Evolutionary conservation across 2,888 invertebrate species (phyloP).

Genomic region (Nemurella pictetii): DNA sequence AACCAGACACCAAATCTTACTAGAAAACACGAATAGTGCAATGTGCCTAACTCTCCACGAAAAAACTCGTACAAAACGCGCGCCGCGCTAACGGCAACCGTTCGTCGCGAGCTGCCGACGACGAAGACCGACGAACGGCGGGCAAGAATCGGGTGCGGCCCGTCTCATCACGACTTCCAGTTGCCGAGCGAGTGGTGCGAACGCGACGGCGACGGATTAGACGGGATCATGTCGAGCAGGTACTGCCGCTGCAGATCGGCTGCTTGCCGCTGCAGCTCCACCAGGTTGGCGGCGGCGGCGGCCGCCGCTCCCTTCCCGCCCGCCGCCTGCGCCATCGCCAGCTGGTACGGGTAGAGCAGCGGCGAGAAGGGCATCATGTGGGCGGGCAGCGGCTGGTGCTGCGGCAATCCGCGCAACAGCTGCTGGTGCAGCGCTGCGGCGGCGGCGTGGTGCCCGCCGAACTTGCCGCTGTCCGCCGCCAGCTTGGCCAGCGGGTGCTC

Average conservation of each 20-base stretch:
- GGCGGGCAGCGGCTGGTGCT: conserved; percentile 68
- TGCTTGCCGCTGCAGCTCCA: conserved; percentile 79
- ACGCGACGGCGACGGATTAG: conserved; percentile 41
- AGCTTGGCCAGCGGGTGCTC: conserved; percentile 47
- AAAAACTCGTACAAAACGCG: background rate
- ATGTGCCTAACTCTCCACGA: background rate
- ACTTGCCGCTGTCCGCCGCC: conserved; percentile 46
- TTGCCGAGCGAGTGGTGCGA: conserved; percentile 52
- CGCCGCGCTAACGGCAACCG: too few relatives aligned
- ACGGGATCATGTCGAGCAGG: conserved; percentile 92
- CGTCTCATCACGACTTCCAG: conserved; percentile 66
- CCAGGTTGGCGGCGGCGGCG: conserved; percentile 48
- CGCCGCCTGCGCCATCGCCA: conserved; percentile 60
- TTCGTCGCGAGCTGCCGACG: too few relatives aligned
- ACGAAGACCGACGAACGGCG: too few relatives aligned
- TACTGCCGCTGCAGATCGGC: conserved; percentile 92
- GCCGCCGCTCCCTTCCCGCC: conserved; percentile 38
- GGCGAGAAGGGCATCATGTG: conserved; percentile 90
- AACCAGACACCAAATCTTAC: background rate
- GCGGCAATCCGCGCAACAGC: conserved; percentile 73
- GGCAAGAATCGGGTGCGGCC: conserved; percentile 59
- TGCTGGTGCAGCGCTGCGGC: conserved; percentile 81
- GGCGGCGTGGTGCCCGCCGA: conserved; percentile 45
- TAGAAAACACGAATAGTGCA: background rate
- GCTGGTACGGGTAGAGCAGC: conserved; percentile 84